Evolutionary conservation across 2,888 invertebrate species (phyloP).

Genomic region (Tetragonula carbonaria): DNA sequence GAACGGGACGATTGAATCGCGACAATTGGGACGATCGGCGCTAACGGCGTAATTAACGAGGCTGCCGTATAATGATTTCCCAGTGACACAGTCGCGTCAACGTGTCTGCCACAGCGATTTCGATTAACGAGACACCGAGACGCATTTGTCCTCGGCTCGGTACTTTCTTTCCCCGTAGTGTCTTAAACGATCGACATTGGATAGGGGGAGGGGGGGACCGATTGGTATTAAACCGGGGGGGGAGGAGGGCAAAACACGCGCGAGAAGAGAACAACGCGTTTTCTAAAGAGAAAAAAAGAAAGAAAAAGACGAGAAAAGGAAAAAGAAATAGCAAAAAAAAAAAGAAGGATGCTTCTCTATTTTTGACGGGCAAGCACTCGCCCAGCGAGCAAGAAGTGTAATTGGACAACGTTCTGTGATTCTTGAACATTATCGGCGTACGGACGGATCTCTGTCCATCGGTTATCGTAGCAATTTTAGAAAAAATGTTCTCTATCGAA

Average conservation of each 20-base stretch:
- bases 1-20: slow-evolving; percentile 54
- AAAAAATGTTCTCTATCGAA: slow-evolving; percentile 25
- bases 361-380: slow-evolving; percentile 26
- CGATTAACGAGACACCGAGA: slow-evolving; percentile 7
- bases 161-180: neutral
- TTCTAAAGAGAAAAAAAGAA: neutral
- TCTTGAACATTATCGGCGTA: slow-evolving; percentile 42
- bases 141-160: neutral
- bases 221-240: too few species aligned
- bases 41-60: slow-evolving; percentile 63
- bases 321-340: neutral
- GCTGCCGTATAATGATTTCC: slow-evolving; percentile 61
- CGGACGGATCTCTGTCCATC: slow-evolving; percentile 20
- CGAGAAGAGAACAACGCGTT: neutral
- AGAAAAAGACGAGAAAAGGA: neutral
- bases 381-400: neutral
- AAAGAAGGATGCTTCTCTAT: slow-evolving; percentile 14
- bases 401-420: slow-evolving; percentile 52
- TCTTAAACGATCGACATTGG: neutral
- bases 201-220: neutral
- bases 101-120: slow-evolving; percentile 56
- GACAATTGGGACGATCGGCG: slow-evolving; percentile 63
- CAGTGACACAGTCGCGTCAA: slow-evolving; percentile 60
- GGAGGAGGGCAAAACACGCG: neutral
- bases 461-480: slow-evolving; percentile 38